Percentiles rank a stretch among this genome's conserved stretches.
Conservation (phyloP, 2,113 vertebrate genomes). For the Calidris pygmaea region DNA sequence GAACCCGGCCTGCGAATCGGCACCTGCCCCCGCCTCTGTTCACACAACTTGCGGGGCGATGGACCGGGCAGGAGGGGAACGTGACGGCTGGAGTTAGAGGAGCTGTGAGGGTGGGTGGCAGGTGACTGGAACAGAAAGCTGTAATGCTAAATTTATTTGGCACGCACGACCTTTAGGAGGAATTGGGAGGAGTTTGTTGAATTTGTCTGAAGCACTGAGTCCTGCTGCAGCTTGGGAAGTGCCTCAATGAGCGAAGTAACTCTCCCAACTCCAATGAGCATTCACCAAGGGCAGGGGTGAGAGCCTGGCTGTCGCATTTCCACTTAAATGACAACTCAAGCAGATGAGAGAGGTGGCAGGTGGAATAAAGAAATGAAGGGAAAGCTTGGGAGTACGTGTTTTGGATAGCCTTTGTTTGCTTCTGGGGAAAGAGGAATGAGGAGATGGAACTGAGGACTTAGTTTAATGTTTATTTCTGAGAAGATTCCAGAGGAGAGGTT, state of each 20-base stretch:
- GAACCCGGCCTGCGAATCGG: accelerated
- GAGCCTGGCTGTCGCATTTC: background rate
- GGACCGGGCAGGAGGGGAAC: background rate
- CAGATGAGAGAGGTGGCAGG: background rate
- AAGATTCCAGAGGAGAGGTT: background rate
- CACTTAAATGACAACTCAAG: background rate
- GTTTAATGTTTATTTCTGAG: background rate
- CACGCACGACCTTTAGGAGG: background rate
- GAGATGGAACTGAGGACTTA: background rate
- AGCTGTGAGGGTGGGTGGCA: background rate
- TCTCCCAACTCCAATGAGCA: background rate
- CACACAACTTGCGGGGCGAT: accelerated
- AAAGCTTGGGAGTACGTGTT: background rate
- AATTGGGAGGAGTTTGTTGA: background rate
- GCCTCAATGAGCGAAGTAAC: background rate
- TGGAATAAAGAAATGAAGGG: background rate
- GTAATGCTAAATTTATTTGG: background rate
- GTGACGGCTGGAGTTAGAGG: background rate
- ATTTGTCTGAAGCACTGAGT: background rate
- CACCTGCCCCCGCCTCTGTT: background rate
- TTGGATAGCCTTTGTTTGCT: background rate
- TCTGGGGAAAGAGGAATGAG: background rate
- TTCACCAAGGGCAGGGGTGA: background rate
- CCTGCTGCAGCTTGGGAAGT: background rate
- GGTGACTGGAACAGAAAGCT: background rate